A percentile compares a stretch with the other conserved stretches of the same genome.
phyloP scores from a whole-genome alignment of 2,797 vertebrate species.

The Gila robusta region DNA sequence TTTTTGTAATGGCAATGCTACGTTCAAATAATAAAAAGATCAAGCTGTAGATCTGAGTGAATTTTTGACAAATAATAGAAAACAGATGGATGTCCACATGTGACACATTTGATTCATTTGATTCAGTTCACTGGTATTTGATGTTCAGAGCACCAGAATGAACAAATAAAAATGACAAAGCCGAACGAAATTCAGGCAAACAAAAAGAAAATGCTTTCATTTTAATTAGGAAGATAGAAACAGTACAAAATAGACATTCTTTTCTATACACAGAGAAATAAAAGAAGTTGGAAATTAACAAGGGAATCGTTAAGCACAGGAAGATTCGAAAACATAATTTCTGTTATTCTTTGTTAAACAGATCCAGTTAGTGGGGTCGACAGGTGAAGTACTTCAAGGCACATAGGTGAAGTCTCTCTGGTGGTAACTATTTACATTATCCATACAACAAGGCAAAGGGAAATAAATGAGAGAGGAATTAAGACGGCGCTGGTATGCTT shows the following conservation, averaged over 20 bases:
- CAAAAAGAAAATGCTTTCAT: slow-evolving; percentile 63
- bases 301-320: slow-evolving; percentile 39
- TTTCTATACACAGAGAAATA: slow-evolving; percentile 80
- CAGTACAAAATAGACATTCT: slow-evolving; percentile 85
- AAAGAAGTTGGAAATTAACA: slow-evolving; percentile 62
- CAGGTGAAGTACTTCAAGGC: slow-evolving; percentile 55
- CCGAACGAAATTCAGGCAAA: slow-evolving; percentile 49
- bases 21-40: slow-evolving; percentile 11
- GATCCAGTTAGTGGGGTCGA: slow-evolving; percentile 59
- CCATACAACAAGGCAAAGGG: slow-evolving; percentile 18
- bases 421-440: slow-evolving; percentile 66
- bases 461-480: slow-evolving; percentile 29
- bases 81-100: slow-evolving; percentile 6
- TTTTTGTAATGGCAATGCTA: neutral
- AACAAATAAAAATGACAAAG: slow-evolving; percentile 19
- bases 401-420: slow-evolving; percentile 61
- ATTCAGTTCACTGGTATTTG: slow-evolving; percentile 5
- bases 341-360: slow-evolving; percentile 55
- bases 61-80: slow-evolving; percentile 20
- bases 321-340: neutral
- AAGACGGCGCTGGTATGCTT: slow-evolving; percentile 43
- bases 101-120: neutral
- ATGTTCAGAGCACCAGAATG: neutral
- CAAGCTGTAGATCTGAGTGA: neutral
- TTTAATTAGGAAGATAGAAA: slow-evolving; percentile 81